Evolutionary conservation across 2,113 vertebrate genomes (phyloP), one percentile per base, ranked within the genome.

Genomic region (Tetrax tetrax): DNA sequence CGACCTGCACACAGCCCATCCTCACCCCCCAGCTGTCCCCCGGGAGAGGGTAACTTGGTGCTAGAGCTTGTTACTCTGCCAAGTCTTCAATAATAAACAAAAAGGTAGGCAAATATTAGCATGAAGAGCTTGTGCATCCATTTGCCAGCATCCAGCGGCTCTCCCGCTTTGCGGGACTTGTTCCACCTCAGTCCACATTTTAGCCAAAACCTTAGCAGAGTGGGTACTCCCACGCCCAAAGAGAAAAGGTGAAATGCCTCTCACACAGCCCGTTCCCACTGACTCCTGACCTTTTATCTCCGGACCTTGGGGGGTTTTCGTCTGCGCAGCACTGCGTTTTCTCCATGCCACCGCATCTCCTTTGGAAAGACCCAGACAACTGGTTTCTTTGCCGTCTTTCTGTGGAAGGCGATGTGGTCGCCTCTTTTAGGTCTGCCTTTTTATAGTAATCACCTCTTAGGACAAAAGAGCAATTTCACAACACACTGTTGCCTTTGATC

Each of bases 211-310:
- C 29, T 35, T 27, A 37, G 57, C 1, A 2, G 23, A 18, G 33
- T 4, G 27, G 63, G 19, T 50, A 45, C 50, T 84, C 63, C 85
- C 4, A 18, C 35, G 41, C 19, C 54, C 68, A 54, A 74, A 41
- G 35, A 37, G 47, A 69, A 83, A 81, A 86, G 4, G 59, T 53
- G 80, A 80, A 72, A 54, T 59, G 68, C 33, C 24, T 14, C 2
- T 31, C 72, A 27, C 0, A 20, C 33, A 59, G 60, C 59, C n/a
- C 0, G 0, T 13, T 70, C 61, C 64, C 1, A 2, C 56, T n/a
- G 80, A 43, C 83, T 91, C 83, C 65, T 43, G 83, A 84, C 91
- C 93, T 95, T 95, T 89, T 60, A 6, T 84, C 80, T 89, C 48
- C 77, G 75, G 43, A 29, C 56, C 77, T 37, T 3, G 17, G 3